Percentiles rank a stretch among this genome's conserved stretches.
These are phyloP conservation scores for Eudasyphora cyanicolor DNA, from an alignment of 2,888 invertebrate genomes.

Conservation along the genomic window DNA sequence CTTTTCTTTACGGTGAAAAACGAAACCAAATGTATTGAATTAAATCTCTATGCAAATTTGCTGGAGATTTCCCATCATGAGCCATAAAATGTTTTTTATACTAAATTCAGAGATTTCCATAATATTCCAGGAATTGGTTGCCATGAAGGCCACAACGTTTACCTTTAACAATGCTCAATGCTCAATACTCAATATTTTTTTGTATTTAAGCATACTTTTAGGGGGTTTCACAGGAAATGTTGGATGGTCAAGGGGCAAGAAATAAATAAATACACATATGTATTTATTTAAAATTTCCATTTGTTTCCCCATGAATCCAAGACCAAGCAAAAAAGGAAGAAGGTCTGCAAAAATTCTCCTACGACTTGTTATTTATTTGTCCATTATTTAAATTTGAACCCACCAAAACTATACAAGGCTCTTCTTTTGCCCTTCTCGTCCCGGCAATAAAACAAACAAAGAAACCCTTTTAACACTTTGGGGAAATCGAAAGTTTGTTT, in stretches of 20 bases:
- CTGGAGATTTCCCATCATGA: background rate
- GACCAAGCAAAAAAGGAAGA: background rate
- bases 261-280: conserved; percentile 41
- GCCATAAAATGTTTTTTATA: background rate
- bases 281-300: conserved; percentile 51
- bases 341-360: conserved; percentile 4
- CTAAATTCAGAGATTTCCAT: background rate
- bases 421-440: background rate
- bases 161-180: background rate
- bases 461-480: conserved; percentile 47
- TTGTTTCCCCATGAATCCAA: conserved; percentile 9
- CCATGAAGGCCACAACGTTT: no score
- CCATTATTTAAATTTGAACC: conserved; percentile 50
- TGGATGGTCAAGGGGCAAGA: background rate
- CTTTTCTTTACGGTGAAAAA: no score
- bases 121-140: background rate
- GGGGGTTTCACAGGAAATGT: conserved; percentile 22
- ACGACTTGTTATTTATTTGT: conserved; percentile 43
- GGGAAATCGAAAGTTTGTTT: conserved; percentile 36
- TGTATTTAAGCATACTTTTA: conserved; percentile 40
- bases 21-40: background rate
- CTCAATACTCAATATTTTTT: background rate
- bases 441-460: no score
- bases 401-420: background rate
- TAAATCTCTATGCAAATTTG: conserved; percentile 18